A percentile compares a stretch with the other conserved stretches of the same genome.
Evolutionary conservation across 37 sponge, comb jelly and placozoan genomes (phyloP).

Genomic region (Ephydatia muelleri): DNA sequence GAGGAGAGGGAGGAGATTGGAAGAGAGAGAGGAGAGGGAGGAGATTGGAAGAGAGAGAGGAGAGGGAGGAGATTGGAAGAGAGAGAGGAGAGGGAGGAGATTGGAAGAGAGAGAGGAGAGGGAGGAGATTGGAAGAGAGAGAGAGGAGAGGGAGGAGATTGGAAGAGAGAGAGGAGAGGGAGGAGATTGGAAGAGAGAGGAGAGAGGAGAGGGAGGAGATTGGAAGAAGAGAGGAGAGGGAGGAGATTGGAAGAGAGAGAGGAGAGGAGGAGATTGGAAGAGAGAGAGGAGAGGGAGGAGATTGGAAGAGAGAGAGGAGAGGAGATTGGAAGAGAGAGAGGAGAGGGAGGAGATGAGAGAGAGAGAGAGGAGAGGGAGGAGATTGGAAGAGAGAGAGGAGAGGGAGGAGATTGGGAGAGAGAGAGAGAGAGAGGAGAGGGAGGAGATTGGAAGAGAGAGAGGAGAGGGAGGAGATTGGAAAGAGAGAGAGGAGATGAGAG

Average conservation of each 20-base stretch:
- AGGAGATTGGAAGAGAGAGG: no score
- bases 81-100: no score
- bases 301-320: not conserved
- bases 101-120: not conserved
- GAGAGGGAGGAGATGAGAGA: not conserved
- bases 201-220: no score
- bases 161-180: no score
- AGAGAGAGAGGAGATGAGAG: not conserved
- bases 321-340: no score
- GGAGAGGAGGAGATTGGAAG: not conserved
- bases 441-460: not conserved
- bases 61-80: no score
- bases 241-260: not conserved
- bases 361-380: not conserved
- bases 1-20: not conserved
- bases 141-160: not conserved
- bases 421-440: no score
- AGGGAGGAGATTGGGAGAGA: not conserved
- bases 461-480: not conserved
- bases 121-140: not conserved
- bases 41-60: not conserved
- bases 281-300: no score
- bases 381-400: not conserved
- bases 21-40: not conserved
- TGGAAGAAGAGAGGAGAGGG: not conserved